Conservation (phyloP, 2,888 invertebrate genomes). For the Abrostola triplasia region DNA sequence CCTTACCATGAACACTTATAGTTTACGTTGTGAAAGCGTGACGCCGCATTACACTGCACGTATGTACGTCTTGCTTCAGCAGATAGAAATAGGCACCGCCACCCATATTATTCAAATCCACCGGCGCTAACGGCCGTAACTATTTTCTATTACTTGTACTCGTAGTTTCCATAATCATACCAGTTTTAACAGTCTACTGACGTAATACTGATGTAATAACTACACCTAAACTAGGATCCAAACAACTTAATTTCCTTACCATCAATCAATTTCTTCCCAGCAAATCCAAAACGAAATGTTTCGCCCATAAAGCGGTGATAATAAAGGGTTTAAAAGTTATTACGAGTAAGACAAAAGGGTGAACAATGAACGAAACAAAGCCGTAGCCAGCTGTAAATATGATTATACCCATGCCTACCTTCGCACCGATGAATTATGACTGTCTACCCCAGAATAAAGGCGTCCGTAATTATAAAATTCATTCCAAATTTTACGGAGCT, state of each 20-base stretch:
- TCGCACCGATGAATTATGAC: constrained; percentile 41
- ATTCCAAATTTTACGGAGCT: constrained; percentile 40
- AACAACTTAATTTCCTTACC: constrained; percentile 79
- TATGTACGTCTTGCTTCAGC: too few relatives aligned
- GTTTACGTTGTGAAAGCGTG: too few relatives aligned
- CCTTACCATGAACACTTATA: too few relatives aligned
- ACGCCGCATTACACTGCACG: too few relatives aligned
- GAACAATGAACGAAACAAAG: constrained; percentile 53
- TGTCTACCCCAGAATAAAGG: constrained; percentile 37
- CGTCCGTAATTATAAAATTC: constrained; percentile 52
- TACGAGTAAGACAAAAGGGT: constrained; percentile 51
- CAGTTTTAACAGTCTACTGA: too few relatives aligned
- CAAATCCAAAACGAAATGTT: constrained; percentile 34
- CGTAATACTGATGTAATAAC: too few relatives aligned
- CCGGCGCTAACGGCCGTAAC: too few relatives aligned
- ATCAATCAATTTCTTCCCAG: constrained; percentile 44
- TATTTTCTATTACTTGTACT: too few relatives aligned
- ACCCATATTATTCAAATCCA: too few relatives aligned
- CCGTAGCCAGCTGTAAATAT: constrained; percentile 52
- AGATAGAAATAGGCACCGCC: too few relatives aligned
- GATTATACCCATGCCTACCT: constrained; percentile 45
- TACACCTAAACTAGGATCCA: too few relatives aligned
- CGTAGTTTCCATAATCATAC: too few relatives aligned
- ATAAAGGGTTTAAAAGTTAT: constrained; percentile 56
- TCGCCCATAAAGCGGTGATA: constrained; percentile 36